Evolutionary conservation across 2,797 vertebrate species (phyloP), one percentile per base, ranked within the genome.

Genomic region (Microchirus variegatus): DNA sequence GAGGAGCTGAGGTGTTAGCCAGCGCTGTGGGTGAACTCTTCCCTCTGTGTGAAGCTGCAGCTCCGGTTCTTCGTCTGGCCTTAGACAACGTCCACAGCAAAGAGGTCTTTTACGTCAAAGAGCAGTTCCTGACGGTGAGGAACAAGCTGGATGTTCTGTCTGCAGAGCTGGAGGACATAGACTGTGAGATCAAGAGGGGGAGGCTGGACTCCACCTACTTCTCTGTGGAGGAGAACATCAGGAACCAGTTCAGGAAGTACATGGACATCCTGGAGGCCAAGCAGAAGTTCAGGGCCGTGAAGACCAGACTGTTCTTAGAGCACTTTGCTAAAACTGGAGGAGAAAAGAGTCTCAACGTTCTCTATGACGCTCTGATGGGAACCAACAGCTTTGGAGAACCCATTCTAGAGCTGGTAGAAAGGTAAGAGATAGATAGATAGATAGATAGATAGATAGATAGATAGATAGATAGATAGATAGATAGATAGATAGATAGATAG

Each of bases 241-340:
- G 90, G 40, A 93, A 93, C 82, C 93, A 92, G 83, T 94, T 94
- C 15, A 70, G 93, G 53, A 94, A 93, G 64, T 94, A 93, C 15
- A 64, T 94, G 69, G 93, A 93, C 66, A 92, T 94, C 73, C 45
- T 94, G 66, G 90, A 93, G 58, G 93, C 92, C 0, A 91, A 90
- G 26, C 86, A 83, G 9, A 79, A 92, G 85, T 94, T 92, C 76
- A 82, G 43, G 16, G 77, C 91, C 3, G 90, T 92, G 58, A 94
- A 94, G 80, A 93, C 45, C 7, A 79, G 65, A 5, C 78, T 92
- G 2, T 94, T 94, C 52, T 60, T 91, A 70, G 91, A 94, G 44
- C 93, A 94, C 75, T 94, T 93, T 51, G 50, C 66, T 35, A 90
- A 80, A 79, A 92, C 89, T 0, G 84, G 91, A 4, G 92, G 91